Base-by-base conservation (phyloP, 1,140 invertebrate species). In the Diuraphis noxia region DNA sequence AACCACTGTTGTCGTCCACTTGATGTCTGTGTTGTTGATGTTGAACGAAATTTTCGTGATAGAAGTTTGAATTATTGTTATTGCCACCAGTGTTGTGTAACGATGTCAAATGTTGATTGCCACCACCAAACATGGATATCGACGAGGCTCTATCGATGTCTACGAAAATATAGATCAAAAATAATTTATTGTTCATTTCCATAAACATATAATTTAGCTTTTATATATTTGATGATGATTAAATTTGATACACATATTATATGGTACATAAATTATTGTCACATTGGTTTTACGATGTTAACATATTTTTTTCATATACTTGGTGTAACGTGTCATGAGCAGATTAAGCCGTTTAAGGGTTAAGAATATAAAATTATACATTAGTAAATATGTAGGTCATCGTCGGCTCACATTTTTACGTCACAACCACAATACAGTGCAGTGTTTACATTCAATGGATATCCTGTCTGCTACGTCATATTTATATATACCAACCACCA, bases 381-480 rank as follows among this genome's bases (percentile, higher is more conserved):
- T 9, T 3, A 10, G 23, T 9, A 43, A 84, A 17, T 81, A 86
- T 52, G 36, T 86, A 52, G 85, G 85, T 86, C 85, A 86, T 52
- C 85, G 85, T 86, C 41, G 36, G 23, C 82, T 21, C 6, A 43
- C 10, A 43, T 86, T 49, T 46, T 52, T 40, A 88, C 86, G 86
- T 63, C 86, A 63, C 36, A 17, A 88, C 86, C 86, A 38, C 46
- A 34, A 10, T n/a, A 10, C n/a, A 87, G 86, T 30, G 36, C 36
- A 40, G 38, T 88, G 86, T 88, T 91, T 91, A 91, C 89, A 82
- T 91, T 91, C 77, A 82, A 82, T 82, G 89, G 89, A 91, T 91
- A 91, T 91, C 89, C 89, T 91, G 89, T 46, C 41, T 38, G n/a
- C 56, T 79, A 79, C 88, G 88, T 79, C 72, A 79, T 63, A 79